Base-by-base conservation (phyloP, 1,140 invertebrate species). In the Arctopsyche grandis region DNA sequence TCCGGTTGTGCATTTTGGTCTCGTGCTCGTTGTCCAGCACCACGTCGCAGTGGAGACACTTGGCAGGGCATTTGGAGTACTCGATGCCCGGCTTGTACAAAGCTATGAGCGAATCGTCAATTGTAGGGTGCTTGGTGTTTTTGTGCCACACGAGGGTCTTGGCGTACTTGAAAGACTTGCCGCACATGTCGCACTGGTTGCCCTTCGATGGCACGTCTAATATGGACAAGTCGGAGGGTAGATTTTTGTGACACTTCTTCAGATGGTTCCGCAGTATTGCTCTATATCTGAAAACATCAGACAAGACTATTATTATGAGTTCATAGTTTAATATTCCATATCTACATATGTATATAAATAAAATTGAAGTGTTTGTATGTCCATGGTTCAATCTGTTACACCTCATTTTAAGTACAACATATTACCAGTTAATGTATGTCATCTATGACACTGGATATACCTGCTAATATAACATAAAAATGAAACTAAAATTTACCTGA, bases 31-130 rank as follows among this genome's bases (percentile, higher is more conserved):
- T 87, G 80, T 85, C 86, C 85, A 88, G 87, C 69, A 86, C 85
- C 3, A 87, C 70, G 77, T 88, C 86, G 80, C 88, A 89, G 26
- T 87, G 87, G 16, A 88, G 81, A 77, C 88, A 89, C 14, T 84
- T 85, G 0, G 87, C 87, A 0, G 83, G 82, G 75, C 87, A 83
- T 63, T 87, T 87, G 9, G 83, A 84, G 5, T 85, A 86, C 26
- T 77, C 60, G 9, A 77, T 24, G 0, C 46, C 63, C 16, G 56
- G 21, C 21, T 43, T 60, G 4, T 43, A 14, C 7, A 52, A 3
- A 44, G 21, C 24, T 69, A 46, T 52, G 0, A 69, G 9, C 86
- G 87, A 76, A 87, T 86, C 7, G 86, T 85, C 5, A 1, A 48
- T 71, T 86, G 78, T 7, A 85, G 80, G 75, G 69, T 87, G 85